phyloP scores from a whole-genome alignment of 2,113 vertebrate genomes.

The Triplophysa tibetana region DNA sequence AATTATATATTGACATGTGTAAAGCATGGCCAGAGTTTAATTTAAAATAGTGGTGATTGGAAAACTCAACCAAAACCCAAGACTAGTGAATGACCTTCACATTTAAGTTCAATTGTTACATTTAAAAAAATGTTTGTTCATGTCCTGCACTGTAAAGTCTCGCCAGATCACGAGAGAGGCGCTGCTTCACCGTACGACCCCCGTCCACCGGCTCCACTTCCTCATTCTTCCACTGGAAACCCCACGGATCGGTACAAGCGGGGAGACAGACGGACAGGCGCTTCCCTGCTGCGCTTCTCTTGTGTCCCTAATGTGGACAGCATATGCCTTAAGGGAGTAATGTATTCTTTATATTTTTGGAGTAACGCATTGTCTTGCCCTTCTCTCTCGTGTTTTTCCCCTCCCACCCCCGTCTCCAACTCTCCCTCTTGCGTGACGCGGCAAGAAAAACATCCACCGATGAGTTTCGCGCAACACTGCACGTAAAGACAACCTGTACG shows the following conservation, averaged over 20 bases:
- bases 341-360: background rate
- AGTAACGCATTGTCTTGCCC: constrained; percentile 17
- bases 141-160: constrained; percentile 41
- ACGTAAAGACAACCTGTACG: constrained; percentile 50
- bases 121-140: background rate
- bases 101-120: background rate
- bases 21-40: background rate
- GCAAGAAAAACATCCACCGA: constrained; percentile 69
- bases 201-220: constrained; percentile 68
- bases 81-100: background rate
- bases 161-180: constrained; percentile 51
- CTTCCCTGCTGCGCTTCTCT: background rate
- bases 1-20: background rate
- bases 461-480: constrained; percentile 46
- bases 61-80: background rate
- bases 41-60: background rate
- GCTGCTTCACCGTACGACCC: constrained; percentile 54
- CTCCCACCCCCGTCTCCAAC: constrained; percentile 30
- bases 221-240: constrained; percentile 74
- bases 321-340: constrained; percentile 5
- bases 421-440: constrained; percentile 68
- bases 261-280: constrained; percentile 26
- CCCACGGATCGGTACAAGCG: constrained; percentile 66
- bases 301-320: background rate
- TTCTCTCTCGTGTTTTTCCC: constrained; percentile 36